Conservation (phyloP, 2,113 vertebrate species). For the Pollachius pollachius region DNA sequence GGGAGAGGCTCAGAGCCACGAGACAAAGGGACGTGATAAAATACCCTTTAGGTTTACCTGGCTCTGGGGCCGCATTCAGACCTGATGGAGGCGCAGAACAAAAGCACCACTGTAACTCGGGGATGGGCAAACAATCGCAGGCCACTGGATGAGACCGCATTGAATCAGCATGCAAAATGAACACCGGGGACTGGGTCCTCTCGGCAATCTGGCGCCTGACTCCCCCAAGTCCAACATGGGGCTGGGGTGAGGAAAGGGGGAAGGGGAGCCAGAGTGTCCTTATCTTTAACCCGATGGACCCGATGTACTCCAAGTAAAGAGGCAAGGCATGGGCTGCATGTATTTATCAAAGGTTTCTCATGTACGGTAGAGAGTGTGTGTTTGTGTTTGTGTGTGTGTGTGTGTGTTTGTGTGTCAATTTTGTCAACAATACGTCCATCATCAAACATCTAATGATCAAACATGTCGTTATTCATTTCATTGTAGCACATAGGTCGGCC, state of each 20-base stretch:
- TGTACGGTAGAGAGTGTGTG: too few relatives aligned
- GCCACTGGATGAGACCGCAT: conserved; percentile 84
- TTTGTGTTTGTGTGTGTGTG: too few relatives aligned
- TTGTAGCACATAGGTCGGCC: too few relatives aligned
- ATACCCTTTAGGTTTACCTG: conserved; percentile 69
- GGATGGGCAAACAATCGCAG: conserved; percentile 78
- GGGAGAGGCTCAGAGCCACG: conserved; percentile 38
- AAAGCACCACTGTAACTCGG: conserved; percentile 88
- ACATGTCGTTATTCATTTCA: too few relatives aligned
- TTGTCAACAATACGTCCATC: too few relatives aligned
- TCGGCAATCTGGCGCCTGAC: conserved; percentile 66
- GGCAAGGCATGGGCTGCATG: conserved; percentile 33
- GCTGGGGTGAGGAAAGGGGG: conserved; percentile 57
- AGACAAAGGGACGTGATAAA: conserved; percentile 74
- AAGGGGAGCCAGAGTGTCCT: neutral
- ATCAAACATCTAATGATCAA: too few relatives aligned
- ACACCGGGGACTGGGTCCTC: conserved; percentile 72
- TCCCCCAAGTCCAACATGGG: conserved; percentile 71
- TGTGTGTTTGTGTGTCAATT: too few relatives aligned
- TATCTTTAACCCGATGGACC: neutral
- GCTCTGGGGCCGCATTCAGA: conserved; percentile 76
- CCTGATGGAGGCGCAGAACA: conserved; percentile 79
- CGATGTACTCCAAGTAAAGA: neutral
- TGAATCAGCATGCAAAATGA: conserved; percentile 75
- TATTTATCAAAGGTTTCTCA: too few relatives aligned